Evolutionary conservation across 2,888 invertebrate genomes (phyloP), one percentile per base, ranked within the genome.

Genomic region (Erebia epiphron): DNA sequence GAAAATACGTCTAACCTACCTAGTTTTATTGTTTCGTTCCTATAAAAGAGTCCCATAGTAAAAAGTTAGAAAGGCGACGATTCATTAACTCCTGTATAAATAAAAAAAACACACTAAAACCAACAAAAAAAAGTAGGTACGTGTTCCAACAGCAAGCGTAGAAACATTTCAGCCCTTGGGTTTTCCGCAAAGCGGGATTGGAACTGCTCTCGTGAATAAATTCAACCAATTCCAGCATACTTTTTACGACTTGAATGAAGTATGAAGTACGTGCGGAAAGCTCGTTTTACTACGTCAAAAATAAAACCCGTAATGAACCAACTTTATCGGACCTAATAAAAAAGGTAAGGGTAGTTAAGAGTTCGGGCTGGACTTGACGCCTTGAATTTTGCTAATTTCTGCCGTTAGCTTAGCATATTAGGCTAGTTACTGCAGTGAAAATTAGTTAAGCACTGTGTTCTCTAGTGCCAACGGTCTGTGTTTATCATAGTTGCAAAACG

Each of bases 291-390:
- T 83, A 83, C 84, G 75, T 75, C 76, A 79, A 80, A 85, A 85
- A 86, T 88, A 88, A 88, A 88, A 87, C 85, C 83, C 81, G 84
- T 86, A 87, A 89, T 88, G 86, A 88, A 87, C 77, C 78, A 70
- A 79, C 77, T 86, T 88, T 88, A 88, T 82, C 82, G 80, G 82
- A 74, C 77, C 83, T 85, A 85, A 87, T 88, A 87, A 88, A 88
- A 35, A 88, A 81, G 83, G 79, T 82, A 67, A 49, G 41, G 21
- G 61, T 60, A 66, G 49, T 70, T 64, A 43, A 52, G 16, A 67
- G 43, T 60, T 69, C 16, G 68, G 63, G 35, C n/a, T 56, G 62
- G 60, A 63, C 46, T 62, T 14, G 46, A 18, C 43, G 43, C 61
- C 61, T 16, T 60, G 41, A 56, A 52, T 67, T 72, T 63, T 49